Evolutionary conservation across 2,888 invertebrate species (phyloP).

Genomic region (Amphiduros pacificus): DNA sequence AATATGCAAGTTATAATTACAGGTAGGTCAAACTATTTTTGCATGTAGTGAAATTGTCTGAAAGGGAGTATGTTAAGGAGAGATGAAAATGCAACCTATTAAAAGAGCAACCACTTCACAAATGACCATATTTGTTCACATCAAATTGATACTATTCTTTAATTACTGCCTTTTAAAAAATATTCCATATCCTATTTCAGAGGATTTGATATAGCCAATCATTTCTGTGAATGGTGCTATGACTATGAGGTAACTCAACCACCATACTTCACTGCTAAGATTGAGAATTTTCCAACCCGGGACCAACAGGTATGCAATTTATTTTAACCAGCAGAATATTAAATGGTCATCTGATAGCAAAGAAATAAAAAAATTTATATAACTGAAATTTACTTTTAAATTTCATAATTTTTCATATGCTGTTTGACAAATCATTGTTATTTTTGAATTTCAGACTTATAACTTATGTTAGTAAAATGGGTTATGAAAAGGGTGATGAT

Average conservation of each 20-base stretch:
- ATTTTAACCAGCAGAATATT: no score
- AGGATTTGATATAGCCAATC: constrained; percentile 59
- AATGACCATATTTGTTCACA: neutral
- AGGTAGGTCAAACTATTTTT: constrained; percentile 37
- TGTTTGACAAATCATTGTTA: no score
- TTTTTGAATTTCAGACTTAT: no score
- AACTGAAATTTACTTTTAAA: no score
- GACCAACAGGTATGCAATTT: constrained; percentile 75
- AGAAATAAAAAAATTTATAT: no score
- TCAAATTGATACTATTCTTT: neutral
- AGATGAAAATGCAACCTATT: neutral
- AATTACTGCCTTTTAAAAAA: neutral
- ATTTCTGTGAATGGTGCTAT: constrained; percentile 59
- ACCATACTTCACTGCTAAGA: constrained; percentile 52
- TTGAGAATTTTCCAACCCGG: constrained; percentile 73
- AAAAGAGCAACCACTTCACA: no score
- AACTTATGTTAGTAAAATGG: no score
- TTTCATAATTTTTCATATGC: no score
- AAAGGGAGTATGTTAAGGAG: no score
- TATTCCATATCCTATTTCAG: constrained; percentile 34
- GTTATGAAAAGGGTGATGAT: no score
- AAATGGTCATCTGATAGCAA: no score
- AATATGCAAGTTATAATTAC: constrained; percentile 58
- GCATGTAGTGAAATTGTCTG: neutral
- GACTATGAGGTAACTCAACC: constrained; percentile 45